phyloP scores from a whole-genome alignment of 1,140 invertebrate genomes.

The Mylabris phalerata region DNA sequence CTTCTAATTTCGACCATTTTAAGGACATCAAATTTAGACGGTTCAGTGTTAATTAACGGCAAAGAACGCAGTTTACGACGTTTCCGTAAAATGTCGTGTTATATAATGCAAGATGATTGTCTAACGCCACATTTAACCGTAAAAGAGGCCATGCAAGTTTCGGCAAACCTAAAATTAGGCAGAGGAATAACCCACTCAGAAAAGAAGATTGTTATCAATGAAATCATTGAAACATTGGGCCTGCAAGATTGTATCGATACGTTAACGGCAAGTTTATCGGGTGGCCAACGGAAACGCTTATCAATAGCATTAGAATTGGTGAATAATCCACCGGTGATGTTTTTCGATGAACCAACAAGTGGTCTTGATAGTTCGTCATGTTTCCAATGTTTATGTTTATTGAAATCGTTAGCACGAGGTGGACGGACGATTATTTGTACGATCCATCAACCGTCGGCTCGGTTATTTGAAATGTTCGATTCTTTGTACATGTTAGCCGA shows the following conservation, averaged over 20 bases:
- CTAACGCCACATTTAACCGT: constrained; percentile 82
- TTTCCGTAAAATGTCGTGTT: constrained; percentile 89
- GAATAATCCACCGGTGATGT: constrained; percentile 92
- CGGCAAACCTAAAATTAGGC: constrained; percentile 86
- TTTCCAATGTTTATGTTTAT: constrained; percentile 79
- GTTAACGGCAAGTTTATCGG: constrained; percentile 72
- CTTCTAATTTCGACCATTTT: constrained; percentile 24
- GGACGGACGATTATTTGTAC: constrained; percentile 92
- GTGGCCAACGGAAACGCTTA: constrained; percentile 87
- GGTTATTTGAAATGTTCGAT: constrained; percentile 94
- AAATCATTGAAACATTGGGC: constrained; percentile 67
- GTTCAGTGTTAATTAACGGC: constrained; percentile 76
- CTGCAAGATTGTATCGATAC: constrained; percentile 71
- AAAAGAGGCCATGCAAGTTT: constrained; percentile 81
- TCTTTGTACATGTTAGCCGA: constrained; percentile 83
- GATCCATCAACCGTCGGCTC: constrained; percentile 93
- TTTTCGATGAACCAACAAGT: constrained; percentile 96
- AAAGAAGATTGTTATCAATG: constrained; percentile 73
- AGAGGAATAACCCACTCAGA: constrained; percentile 66
- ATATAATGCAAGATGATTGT: constrained; percentile 95
- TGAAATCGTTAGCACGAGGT: constrained; percentile 69
- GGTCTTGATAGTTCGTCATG: constrained; percentile 89
- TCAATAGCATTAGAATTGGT: constrained; percentile 83
- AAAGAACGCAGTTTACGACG: constrained; percentile 75
- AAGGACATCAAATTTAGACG: constrained; percentile 68